Evolutionary conservation across 2,113 vertebrate species (phyloP), one percentile per base, ranked within the genome.

Genomic region (Hyla sarda): DNA sequence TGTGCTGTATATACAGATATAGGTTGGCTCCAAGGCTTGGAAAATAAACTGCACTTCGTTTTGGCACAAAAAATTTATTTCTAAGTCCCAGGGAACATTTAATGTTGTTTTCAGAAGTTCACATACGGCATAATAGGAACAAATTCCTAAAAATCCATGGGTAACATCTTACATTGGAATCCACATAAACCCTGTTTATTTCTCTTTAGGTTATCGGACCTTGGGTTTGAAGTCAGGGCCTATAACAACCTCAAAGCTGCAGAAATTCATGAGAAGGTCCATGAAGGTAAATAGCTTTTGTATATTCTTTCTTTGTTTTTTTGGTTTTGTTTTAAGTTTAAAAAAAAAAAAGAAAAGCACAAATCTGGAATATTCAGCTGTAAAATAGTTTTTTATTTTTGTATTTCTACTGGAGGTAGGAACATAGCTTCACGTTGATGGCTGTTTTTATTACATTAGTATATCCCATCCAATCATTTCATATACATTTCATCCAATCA

Each of bases 151-250:
- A n/a, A n/a, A n/a, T n/a, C n/a, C n/a, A n/a, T n/a, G n/a, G n/a
- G n/a, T n/a, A n/a, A n/a, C n/a, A n/a, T n/a, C n/a, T n/a, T n/a
- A n/a, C n/a, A n/a, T n/a, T n/a, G n/a, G n/a, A n/a, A n/a, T n/a
- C 8, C 3, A 41, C 41, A 41, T 41, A 41, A 3, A 41, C 8
- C 41, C 41, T 41, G 41, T 48, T 48, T 48, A 10, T 1, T 60
- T 0, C 4, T 12, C 54, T 41, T 79, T 76, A 97, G 96, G 88
- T 90, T 97, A 88, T 28, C 54, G 34, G 93, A 93, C 0, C 93
- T 99, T 60, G 95, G 94, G 62, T 99, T 99, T 92, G 96, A 99
- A 65, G 97, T 98, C 82, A 92, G 86, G 77, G 30, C 84, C 72
- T 96, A 93, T 83, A 88, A 96, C 1, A 90, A 98, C 88, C 91